Evolutionary conservation across 2,113 vertebrate species (phyloP).

Genomic region (Pelodiscus sinensis): DNA sequence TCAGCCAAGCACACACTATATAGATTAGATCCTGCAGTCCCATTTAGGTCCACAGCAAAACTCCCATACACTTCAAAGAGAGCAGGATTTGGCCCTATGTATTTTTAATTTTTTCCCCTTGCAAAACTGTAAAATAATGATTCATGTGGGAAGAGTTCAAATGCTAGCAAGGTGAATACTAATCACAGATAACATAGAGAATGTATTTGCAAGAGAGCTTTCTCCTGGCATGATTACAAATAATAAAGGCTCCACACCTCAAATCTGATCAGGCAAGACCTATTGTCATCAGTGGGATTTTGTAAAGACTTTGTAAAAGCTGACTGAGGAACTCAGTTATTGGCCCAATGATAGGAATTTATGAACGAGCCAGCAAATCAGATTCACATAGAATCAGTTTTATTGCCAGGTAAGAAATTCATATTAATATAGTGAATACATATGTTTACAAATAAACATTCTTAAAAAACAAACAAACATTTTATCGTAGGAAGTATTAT

Average conservation of each 20-base stretch:
- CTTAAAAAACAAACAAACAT: constrained; percentile 88
- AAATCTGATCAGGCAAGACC: not conserved
- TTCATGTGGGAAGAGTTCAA: not conserved
- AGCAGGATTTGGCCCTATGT: not conserved
- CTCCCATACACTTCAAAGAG: not conserved
- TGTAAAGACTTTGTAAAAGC: not conserved
- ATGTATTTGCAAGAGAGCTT: not conserved
- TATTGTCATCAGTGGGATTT: not conserved
- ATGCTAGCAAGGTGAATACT: not conserved
- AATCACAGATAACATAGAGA: not conserved
- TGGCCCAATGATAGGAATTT: not conserved
- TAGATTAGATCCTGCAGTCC: not conserved
- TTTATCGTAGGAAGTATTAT: constrained; percentile 91
- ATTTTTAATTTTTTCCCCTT: not conserved
- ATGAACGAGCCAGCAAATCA: constrained; percentile 43
- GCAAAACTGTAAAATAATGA: not conserved
- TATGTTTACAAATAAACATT: constrained; percentile 94
- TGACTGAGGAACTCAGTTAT: not conserved
- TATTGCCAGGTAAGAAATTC: constrained; percentile 99
- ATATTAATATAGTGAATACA: constrained; percentile 97
- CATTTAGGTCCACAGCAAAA: not conserved
- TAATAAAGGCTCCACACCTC: not conserved
- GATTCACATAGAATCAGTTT: constrained; percentile 87
- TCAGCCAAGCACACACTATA: not conserved
- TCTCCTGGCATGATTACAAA: not conserved